Evolutionary conservation across 2,797 vertebrate species (phyloP).

Genomic region (Hydrophis major): DNA sequence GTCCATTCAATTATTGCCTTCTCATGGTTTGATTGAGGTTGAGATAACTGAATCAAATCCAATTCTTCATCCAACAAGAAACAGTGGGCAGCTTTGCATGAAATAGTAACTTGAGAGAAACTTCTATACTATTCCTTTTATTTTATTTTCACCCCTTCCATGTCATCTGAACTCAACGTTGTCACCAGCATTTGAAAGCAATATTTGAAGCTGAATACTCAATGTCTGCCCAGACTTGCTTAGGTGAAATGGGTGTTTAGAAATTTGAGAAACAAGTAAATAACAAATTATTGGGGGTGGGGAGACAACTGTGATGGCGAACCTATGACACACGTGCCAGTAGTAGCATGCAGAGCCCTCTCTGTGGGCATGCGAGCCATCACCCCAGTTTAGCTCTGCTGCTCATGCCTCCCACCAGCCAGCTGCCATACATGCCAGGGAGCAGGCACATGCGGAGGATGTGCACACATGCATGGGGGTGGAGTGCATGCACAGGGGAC

Average conservation of each 20-base stretch:
- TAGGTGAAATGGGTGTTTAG: background rate
- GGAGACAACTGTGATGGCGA: background rate
- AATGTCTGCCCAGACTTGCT: background rate
- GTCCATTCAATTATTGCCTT: background rate
- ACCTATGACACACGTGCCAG: too few species aligned
- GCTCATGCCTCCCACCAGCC: too few species aligned
- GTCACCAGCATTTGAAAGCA: background rate
- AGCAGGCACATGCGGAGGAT: too few species aligned
- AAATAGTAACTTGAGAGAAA: background rate
- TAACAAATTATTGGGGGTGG: background rate
- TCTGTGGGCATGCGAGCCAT: too few species aligned
- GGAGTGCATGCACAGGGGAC: too few species aligned
- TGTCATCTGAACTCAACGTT: background rate
- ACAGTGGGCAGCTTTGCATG: background rate
- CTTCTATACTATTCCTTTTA: background rate
- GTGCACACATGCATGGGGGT: too few species aligned
- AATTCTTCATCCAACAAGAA: background rate
- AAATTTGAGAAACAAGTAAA: background rate
- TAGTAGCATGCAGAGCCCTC: too few species aligned
- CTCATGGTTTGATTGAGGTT: background rate
- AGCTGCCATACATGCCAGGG: too few species aligned
- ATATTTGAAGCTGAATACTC: background rate
- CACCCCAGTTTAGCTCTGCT: too few species aligned
- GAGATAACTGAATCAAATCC: background rate
- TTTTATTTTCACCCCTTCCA: background rate